Evolutionary conservation across 2,113 vertebrate species (phyloP).

Genomic region (Ochotona princeps): DNA sequence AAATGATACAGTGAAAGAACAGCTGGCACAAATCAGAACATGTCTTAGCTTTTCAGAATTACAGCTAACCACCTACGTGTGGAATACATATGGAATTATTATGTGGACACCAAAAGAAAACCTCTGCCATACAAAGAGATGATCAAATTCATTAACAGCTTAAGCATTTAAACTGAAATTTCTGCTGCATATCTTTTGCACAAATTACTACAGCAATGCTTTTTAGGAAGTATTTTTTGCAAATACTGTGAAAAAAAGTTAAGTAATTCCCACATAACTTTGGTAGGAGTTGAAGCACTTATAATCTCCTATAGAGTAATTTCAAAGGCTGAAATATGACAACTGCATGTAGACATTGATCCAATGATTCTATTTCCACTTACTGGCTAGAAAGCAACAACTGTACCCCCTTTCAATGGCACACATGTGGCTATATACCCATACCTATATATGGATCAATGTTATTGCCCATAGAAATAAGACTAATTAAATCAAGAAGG

Average conservation of each 20-base stretch:
- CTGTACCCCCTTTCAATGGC: background rate
- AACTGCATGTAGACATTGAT: background rate
- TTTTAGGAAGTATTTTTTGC: background rate
- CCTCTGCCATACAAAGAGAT: too few species aligned
- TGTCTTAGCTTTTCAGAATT: background rate
- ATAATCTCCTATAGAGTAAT: background rate
- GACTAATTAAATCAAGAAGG: background rate
- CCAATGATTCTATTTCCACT: background rate
- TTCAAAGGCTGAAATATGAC: background rate
- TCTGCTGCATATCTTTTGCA: background rate
- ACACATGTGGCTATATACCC: too few species aligned
- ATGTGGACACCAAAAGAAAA: too few species aligned
- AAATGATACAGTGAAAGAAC: background rate
- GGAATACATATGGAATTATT: too few species aligned
- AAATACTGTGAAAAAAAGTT: too few species aligned
- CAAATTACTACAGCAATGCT: background rate
- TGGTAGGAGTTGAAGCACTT: background rate
- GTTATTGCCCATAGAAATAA: too few species aligned
- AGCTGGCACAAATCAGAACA: background rate
- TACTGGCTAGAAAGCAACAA: background rate
- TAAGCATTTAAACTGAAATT: background rate
- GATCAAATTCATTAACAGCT: background rate
- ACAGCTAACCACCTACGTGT: background rate
- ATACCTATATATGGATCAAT: background rate
- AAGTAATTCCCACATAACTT: background rate